Base-by-base conservation (phyloP, 2,113 vertebrate genomes). In the Vulpes ferrilata region DNA sequence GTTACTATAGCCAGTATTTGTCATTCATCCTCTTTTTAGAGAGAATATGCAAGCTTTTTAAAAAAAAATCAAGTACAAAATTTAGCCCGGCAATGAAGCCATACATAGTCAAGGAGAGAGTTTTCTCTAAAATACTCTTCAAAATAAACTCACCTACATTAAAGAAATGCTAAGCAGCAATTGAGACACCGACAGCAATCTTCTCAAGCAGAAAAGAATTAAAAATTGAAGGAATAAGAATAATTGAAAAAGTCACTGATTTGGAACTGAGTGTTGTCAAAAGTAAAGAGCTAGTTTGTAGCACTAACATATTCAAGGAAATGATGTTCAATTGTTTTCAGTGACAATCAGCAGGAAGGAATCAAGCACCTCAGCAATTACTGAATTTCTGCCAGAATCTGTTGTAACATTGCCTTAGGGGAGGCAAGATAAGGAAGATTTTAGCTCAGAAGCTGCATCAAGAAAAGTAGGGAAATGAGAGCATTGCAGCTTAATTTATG, bases 171-270 rank as follows among this genome's bases (percentile, higher is more conserved):
- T 81, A 96, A 98, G 25, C 38, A 79, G 7, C 92, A 59, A 22
- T 78, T 97, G 97, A 98, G 82, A 97, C 87, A 97, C 53, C 23
- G 91, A 38, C 67, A 81, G 43, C 59, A 88, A 95, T 88, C 11
- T 59, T 98, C 82, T 98, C 87, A 97, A 88, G 57, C 89, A 92
- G 62, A 96, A 87, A 96, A 65, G 7, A 96, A 98, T 97, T 96
- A 32, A 94, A 98, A 98, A 98, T 69, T 51, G 87, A 97, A 96
- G 73, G 11, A 83, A 97, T 95, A 92, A 4, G 59, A 59, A 96
- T 91, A 98, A 96, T 96, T 98, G 69, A 97, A 98, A 97, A 97
- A 98, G 57, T 95, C 97, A 53, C 79, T 98, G n/a, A 94, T 96
- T 96, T 93, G 98, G 95, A 98, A 97, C 69, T 94, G 86, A 97